phyloP scores from a whole-genome alignment of 2,797 vertebrate species.

The Enteromius thamalakanensis region DNA sequence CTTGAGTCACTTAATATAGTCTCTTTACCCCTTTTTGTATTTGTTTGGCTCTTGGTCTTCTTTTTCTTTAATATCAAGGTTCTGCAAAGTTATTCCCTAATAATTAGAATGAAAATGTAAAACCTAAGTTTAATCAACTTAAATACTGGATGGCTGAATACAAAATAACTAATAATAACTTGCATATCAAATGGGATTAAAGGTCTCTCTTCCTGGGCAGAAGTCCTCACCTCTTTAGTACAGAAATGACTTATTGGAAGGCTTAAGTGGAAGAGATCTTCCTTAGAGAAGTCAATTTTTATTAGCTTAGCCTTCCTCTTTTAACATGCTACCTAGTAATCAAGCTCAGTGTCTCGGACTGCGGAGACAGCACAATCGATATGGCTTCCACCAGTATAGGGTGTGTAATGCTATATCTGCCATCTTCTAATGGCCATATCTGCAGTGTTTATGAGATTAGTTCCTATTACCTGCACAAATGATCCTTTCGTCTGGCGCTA shows the following conservation, averaged over 20 bases:
- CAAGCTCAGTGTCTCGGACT: slow-evolving; percentile 55
- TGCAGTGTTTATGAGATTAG: slow-evolving; percentile 75
- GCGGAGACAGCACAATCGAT: slow-evolving; percentile 74
- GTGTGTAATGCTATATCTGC: slow-evolving; percentile 77
- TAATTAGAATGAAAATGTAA: not conserved
- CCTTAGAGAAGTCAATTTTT: slow-evolving; percentile 39
- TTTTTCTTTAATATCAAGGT: not conserved
- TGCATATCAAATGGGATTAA: slow-evolving; percentile 11
- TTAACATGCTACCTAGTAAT: slow-evolving; percentile 54
- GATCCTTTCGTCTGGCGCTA: slow-evolving; percentile 36
- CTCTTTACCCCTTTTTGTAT: not conserved
- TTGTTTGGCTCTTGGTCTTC: not conserved
- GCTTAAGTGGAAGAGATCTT: slow-evolving; percentile 30
- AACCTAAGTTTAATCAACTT: not conserved
- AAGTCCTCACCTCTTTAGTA: slow-evolving; percentile 13
- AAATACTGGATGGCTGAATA: not conserved
- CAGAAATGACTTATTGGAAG: slow-evolving; percentile 40
- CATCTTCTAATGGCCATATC: slow-evolving; percentile 75
- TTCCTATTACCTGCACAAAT: slow-evolving; percentile 50
- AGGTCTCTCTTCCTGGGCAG: not conserved
- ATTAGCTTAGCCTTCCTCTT: slow-evolving; percentile 50
- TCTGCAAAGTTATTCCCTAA: not conserved
- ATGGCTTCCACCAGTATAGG: slow-evolving; percentile 64
- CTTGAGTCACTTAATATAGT: not conserved
- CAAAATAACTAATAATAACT: not conserved